Conservation (phyloP, 2,888 invertebrate genomes). For the Acleris sparsana region DNA sequence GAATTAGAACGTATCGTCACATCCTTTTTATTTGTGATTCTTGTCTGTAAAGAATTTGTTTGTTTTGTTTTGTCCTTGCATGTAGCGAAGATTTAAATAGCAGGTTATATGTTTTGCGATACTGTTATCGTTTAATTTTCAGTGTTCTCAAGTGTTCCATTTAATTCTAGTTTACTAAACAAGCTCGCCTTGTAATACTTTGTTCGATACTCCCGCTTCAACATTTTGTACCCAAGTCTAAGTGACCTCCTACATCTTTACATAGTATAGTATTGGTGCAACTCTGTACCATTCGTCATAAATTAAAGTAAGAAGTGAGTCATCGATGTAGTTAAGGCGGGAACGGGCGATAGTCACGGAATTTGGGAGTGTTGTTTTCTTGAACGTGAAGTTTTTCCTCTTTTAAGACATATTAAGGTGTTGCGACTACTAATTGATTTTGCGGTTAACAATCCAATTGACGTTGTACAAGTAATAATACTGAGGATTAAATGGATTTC, state of each 20-base stretch:
- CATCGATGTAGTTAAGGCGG: slow-evolving; percentile 42
- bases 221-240: slow-evolving; percentile 37
- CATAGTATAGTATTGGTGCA: slow-evolving; percentile 37
- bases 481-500: neutral
- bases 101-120: slow-evolving; percentile 1
- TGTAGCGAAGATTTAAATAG: slow-evolving; percentile 1
- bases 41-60: no score
- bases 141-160: neutral
- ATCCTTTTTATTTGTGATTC: no score
- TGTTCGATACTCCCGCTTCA: slow-evolving; percentile 55
- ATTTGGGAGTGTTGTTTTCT: slow-evolving; percentile 17
- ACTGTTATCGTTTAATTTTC: neutral
- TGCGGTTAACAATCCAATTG: neutral
- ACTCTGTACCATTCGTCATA: slow-evolving; percentile 39
- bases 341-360: slow-evolving; percentile 29
- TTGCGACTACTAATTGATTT: neutral
- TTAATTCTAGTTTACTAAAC: slow-evolving; percentile 37
- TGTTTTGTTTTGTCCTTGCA: no score
- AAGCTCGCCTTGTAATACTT: slow-evolving; percentile 57
- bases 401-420: slow-evolving; percentile 1
- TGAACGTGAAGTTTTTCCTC: slow-evolving; percentile 5
- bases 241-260: slow-evolving; percentile 35
- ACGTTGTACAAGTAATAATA: neutral
- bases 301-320: slow-evolving; percentile 40
- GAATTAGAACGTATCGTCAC: no score